Evolutionary conservation across 2,797 vertebrate genomes (phyloP).

Genomic region (Limosa lapponica): DNA sequence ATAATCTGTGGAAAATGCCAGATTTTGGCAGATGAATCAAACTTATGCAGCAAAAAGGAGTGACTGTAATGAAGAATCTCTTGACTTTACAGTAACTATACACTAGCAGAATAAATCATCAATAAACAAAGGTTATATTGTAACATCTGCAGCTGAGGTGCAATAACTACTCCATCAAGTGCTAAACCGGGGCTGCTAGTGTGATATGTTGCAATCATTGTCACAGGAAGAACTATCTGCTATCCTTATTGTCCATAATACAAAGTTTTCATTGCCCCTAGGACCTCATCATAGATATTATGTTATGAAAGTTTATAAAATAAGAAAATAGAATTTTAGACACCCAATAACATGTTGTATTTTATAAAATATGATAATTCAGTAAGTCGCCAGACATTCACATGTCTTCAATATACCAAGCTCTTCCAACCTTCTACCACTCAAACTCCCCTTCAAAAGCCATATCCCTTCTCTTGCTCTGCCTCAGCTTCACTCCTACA

Average conservation of each 20-base stretch:
- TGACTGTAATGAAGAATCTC: not conserved
- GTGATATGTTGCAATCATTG: not conserved
- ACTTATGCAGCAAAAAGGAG: not conserved
- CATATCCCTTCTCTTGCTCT: not conserved
- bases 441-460: not conserved
- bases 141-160: not conserved
- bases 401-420: not conserved
- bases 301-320: not conserved
- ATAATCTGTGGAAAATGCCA: not conserved
- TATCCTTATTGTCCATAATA: not conserved
- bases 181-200: not conserved
- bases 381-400: not conserved
- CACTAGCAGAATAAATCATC: not conserved
- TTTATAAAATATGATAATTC: not conserved
- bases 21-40: not conserved
- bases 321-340: not conserved
- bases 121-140: not conserved
- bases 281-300: not conserved
- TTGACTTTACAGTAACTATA: not conserved
- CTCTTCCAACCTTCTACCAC: not conserved
- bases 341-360: rapidly evolving
- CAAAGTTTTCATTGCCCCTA: not conserved
- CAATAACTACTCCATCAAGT: not conserved
- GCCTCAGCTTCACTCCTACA: not conserved
- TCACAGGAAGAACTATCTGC: not conserved